These are phyloP conservation scores for Eurystomus gularis DNA, from an alignment of 2,113 vertebrate genomes.

Conservation along the genomic window DNA sequence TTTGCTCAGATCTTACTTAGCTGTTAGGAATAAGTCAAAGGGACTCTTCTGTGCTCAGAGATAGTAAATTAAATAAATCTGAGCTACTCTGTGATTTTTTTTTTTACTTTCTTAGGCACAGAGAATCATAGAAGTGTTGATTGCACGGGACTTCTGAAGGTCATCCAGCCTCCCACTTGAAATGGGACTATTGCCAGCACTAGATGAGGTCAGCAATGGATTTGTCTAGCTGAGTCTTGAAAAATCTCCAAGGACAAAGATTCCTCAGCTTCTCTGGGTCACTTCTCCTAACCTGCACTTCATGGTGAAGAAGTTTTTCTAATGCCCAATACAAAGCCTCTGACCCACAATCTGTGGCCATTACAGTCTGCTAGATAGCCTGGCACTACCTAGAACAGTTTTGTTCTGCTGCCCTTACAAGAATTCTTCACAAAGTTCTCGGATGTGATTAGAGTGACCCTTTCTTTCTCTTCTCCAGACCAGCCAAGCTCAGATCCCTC, in stretches of 20 bases:
- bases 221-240: background rate
- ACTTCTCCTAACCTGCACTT: background rate
- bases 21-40: background rate
- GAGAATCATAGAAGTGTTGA: background rate
- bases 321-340: background rate
- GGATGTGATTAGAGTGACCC: rapidly evolving
- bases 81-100: background rate
- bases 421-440: background rate
- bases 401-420: background rate
- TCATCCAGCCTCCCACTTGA: background rate
- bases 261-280: background rate
- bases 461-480: background rate
- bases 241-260: background rate
- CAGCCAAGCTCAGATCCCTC: background rate
- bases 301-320: background rate
- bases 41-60: background rate
- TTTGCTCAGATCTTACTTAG: background rate
- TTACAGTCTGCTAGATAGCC: background rate
- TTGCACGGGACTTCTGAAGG: background rate
- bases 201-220: background rate
- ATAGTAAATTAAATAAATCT: background rate
- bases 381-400: background rate
- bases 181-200: background rate
- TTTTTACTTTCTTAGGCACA: background rate
- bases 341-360: background rate